phyloP scores from a whole-genome alignment of 2,113 vertebrate species.

The Atrichornis clamosus region DNA sequence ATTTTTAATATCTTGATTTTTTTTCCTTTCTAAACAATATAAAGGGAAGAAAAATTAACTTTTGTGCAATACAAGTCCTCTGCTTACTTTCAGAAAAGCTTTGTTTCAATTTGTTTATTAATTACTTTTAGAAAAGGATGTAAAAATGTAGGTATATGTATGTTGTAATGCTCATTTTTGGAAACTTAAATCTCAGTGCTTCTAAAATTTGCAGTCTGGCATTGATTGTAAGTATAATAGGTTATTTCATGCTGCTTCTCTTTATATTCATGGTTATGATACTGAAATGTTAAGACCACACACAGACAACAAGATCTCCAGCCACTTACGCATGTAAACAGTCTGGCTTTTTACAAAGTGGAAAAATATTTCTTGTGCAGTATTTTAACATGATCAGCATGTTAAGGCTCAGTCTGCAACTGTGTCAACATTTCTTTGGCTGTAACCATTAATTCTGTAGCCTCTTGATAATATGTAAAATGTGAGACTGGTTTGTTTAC shows the following conservation, averaged over 20 bases:
- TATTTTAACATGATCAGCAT: conserved; percentile 82
- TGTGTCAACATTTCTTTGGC: conserved; percentile 81
- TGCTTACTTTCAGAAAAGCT: not conserved
- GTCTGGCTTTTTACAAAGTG: conserved; percentile 82
- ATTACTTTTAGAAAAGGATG: not conserved
- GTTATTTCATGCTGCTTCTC: conserved; percentile 79
- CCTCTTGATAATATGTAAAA: conserved; percentile 74
- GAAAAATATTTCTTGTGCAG: conserved; percentile 78
- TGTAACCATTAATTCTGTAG: conserved; percentile 65
- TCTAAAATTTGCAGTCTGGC: conserved; percentile 51
- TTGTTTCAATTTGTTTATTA: not conserved
- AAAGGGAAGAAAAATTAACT: not conserved
- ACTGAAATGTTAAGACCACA: conserved; percentile 85
- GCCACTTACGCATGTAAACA: conserved; percentile 83
- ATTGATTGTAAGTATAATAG: conserved; percentile 62
- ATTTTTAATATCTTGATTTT: not conserved
- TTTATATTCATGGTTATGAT: conserved; percentile 78
- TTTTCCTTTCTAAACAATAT: not conserved
- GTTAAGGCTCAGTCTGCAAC: conserved; percentile 75
- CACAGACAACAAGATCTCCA: conserved; percentile 80
- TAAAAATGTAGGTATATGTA: not conserved
- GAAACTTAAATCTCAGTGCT: not conserved
- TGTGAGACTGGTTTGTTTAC: conserved; percentile 72
- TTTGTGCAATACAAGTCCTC: not conserved
- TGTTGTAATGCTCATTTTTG: conserved; percentile 1